Percentiles rank a stretch among this genome's conserved stretches.
These are phyloP conservation scores for Notocelia uddmanniana DNA, from an alignment of 2,888 invertebrate genomes.

Conservation along the genomic window DNA sequence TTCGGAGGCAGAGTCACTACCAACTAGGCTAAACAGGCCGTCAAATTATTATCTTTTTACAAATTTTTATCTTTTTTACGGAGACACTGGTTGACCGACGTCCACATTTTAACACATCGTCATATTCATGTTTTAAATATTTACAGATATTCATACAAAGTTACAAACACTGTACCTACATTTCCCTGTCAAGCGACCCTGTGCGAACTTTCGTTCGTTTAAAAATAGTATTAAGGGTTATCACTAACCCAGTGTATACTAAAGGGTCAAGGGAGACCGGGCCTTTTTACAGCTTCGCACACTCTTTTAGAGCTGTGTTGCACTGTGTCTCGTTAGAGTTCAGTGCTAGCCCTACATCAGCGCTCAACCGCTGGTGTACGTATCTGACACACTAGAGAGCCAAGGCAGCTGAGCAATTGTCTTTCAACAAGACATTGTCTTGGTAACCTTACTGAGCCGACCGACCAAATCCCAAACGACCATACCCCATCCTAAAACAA, in stretches of 20 bases:
- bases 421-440: conserved; percentile 84
- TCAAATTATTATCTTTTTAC: too few relatives aligned
- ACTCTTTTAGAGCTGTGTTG: conserved; percentile 54
- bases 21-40: too few relatives aligned
- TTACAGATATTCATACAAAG: conserved; percentile 44
- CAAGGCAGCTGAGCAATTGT: conserved; percentile 76
- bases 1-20: too few relatives aligned
- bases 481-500: conserved; percentile 35
- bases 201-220: conserved; percentile 68
- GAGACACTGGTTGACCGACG: conserved; percentile 40
- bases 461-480: neutral
- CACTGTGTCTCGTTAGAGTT: conserved; percentile 45
- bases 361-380: conserved; percentile 81
- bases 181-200: conserved; percentile 75
- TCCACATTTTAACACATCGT: conserved; percentile 11
- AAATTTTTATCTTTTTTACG: neutral
- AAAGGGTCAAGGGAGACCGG: conserved; percentile 74
- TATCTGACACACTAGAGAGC: conserved; percentile 71
- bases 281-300: conserved; percentile 62
- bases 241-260: conserved; percentile 73
- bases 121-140: conserved; percentile 41
- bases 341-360: conserved; percentile 64
- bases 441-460: conserved; percentile 65
- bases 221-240: conserved; percentile 80
- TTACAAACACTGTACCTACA: conserved; percentile 55